These are phyloP conservation scores for Lepilemur septentrionalis DNA, from an alignment of 2,797 vertebrate species.

Conservation along the genomic window DNA sequence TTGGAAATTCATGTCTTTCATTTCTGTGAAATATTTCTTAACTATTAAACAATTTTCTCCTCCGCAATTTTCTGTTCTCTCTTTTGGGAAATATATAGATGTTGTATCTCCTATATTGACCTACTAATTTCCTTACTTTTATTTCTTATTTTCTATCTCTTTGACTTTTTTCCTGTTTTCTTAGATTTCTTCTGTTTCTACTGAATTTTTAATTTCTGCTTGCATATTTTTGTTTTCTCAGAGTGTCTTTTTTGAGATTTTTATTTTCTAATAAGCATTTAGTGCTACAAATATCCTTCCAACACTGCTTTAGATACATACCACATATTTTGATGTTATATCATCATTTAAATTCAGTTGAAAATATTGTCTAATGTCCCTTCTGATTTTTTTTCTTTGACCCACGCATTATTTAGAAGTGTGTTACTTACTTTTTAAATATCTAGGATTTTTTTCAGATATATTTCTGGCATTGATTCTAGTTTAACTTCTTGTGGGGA, in stretches of 20 bases:
- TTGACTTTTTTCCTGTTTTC: not conserved
- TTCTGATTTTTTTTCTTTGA: no score
- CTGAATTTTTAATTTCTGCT: not conserved
- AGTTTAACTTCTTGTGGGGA: not conserved
- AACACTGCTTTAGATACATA: not conserved
- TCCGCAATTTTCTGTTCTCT: not conserved
- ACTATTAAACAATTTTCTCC: not conserved
- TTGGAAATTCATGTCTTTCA: not conserved
- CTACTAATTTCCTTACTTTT: not conserved
- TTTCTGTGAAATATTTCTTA: not conserved
- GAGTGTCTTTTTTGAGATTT: not conserved
- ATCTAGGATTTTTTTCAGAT: not conserved
- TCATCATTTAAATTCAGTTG: not conserved
- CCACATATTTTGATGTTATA: not conserved
- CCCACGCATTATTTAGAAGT: not conserved
- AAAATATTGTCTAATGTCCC: no score
- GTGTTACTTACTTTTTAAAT: not conserved
- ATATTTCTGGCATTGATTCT: not conserved
- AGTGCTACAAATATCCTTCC: not conserved
- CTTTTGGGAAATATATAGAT: not conserved
- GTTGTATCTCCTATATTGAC: not conserved
- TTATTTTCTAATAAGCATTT: not conserved
- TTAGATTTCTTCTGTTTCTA: not conserved
- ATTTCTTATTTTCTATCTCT: not conserved
- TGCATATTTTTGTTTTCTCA: not conserved